phyloP scores from a whole-genome alignment of 2,888 invertebrate genomes.

The Parapristionchus giblindavisi region DNA sequence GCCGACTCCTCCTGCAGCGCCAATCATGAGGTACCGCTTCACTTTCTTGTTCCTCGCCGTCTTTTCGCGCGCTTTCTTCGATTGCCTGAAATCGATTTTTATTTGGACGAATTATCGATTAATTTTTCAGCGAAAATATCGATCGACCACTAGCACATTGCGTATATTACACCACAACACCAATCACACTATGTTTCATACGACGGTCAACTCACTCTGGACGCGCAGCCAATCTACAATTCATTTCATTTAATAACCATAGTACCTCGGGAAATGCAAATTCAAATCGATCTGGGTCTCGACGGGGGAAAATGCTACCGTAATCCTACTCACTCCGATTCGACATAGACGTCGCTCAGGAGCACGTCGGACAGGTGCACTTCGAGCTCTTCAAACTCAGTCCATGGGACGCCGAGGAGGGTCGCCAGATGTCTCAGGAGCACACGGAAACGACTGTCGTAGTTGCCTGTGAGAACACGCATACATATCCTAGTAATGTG shows the following conservation, averaged over 20 bases:
- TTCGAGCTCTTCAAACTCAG: constrained; percentile 74
- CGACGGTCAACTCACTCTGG: no score
- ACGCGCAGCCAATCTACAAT: no score
- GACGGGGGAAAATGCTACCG: no score
- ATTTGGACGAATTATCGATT: neutral
- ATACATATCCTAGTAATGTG: neutral
- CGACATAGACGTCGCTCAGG: constrained; percentile 61
- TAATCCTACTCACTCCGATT: constrained; percentile 60
- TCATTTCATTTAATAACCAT: no score
- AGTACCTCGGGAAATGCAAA: no score
- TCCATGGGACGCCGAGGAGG: constrained; percentile 74
- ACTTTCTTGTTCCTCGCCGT: constrained; percentile 74
- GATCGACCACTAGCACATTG: neutral
- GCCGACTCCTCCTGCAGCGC: constrained; percentile 77
- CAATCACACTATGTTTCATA: neutral
- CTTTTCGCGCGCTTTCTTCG: constrained; percentile 72
- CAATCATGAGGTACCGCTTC: constrained; percentile 77
- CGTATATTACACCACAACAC: neutral
- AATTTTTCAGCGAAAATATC: neutral
- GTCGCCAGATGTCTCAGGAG: constrained; percentile 75
- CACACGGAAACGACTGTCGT: constrained; percentile 77
- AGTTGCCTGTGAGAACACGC: constrained; percentile 73
- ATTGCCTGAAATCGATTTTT: no score
- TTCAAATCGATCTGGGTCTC: no score
- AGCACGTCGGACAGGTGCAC: constrained; percentile 48